Base-by-base conservation (phyloP, 2,113 vertebrate genomes). In the Nesoenas mayeri region DNA sequence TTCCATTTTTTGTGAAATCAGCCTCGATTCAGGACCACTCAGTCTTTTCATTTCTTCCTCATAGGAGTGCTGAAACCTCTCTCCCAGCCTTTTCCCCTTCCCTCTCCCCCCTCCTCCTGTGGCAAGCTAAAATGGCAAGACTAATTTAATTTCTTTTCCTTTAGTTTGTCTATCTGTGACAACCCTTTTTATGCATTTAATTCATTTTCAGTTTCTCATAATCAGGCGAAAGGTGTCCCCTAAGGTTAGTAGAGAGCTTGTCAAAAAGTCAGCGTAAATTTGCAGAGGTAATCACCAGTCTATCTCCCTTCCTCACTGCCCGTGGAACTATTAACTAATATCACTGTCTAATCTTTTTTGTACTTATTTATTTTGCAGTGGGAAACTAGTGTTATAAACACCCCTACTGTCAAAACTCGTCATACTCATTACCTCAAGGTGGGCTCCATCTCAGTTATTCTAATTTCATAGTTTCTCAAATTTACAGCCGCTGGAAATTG, bases 401-500 rank as follows among this genome's bases (percentile, higher is more conserved):
- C 97, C 97, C 98, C 97, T 97, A 98, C 98, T 98, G 98, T 98
- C 98, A 98, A 98, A 98, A 98, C 98, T 97, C 98, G 98, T 98
- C 98, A 98, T 98, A 97, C 97, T 97, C 97, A 98, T 98, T 98
- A 98, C 99, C 99, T 99, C 98, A 98, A 98, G 99, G 99, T 99
- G 81, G 94, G 97, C 96, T 98, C 97, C 98, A 98, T 98, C 98
- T 98, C 98, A 93, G 98, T 99, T 99, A 99, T 99, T 99, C 98
- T 99, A 99, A 99, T 99, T 99, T 99, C 99, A 99, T 99, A 99
- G 99, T 99, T 99, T 98, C 98, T 98, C 97, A 98, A 98, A 99
- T 99, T 99, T 98, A 99, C 99, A 99, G 99, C 99, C 99, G 98
- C 99, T 99, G 99, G 99, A 99, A 99, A 99, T 99, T 99, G 99